Evolutionary conservation across 35 echinoderm and acorn worm genomes (phyloP), one percentile per base, ranked within the genome.

Genomic region (Eucidaris tribuloides): DNA sequence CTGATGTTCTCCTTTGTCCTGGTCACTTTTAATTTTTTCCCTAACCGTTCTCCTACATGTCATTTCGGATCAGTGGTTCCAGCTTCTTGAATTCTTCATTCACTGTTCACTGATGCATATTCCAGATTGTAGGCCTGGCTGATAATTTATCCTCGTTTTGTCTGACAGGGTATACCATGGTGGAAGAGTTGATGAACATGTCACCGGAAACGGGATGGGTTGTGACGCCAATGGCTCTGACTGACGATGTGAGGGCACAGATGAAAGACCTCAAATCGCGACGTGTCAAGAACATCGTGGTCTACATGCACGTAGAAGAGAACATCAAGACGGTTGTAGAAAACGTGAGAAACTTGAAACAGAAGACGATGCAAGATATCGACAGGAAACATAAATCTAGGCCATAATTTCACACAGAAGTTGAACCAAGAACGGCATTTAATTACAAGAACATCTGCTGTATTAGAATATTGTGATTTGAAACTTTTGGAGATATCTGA

Each of bases 221-320:
- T 3, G 56, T 88, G 7, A 58, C 58, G 3, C 64, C 78, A 9
- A 57, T 81, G 28, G 79, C 42, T 29, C 27, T 80, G 0, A 34
- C 33, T 17, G 85, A 79, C 1, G 81, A 93, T 46, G 40, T 71
- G 19, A 41, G 52, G 14, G 62, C 40, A 13, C 85, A 86, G 64
- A 71, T 76, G 25, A 82, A 88, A 31, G 76, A 86, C 2, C 18
- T 93, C 33, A 84, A 87, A 42, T 28, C 61, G 6, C 78, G 71
- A 31, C 42, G 56, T 40, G 60, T 71, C 3, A 88, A 93, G 54
- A 93, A 93, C 37, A 79, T 88, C 58, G 41, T 93, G 5, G 43
- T 91, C 14, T 91, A 45, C 74, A 50, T 91, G 15, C 83, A 78
- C n/a, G 71, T 86, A 23, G 89, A 91, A 74, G 92, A 94, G n/a